Base-by-base conservation (phyloP, 2,888 invertebrate genomes). In the Crioceris asparagi region DNA sequence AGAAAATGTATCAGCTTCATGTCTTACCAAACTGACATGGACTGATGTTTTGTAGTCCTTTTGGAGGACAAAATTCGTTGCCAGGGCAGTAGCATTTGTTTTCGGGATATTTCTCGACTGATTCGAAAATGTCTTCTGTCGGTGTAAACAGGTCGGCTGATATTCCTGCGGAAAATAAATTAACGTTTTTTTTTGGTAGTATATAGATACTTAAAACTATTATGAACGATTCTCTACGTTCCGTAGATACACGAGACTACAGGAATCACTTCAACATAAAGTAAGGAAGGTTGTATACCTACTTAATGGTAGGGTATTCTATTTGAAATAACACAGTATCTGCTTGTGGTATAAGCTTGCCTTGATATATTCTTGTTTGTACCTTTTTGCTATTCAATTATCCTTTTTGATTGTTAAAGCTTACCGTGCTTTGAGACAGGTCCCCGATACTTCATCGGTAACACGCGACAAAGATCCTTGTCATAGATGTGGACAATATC, bases 11-110 rank as follows among this genome's bases (percentile, higher is more conserved):
- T 10, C 21, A 10, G 10, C 10, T 21, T 21, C 10, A 10, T 4
- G 10, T 36, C 40, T 70, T 58, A 84, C 87, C 83, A 56, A 78
- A 87, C 61, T 88, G 88, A 52, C 88, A 90, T 0, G 86, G 85
- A 49, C 85, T 83, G 45, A 90, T 86, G 54, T 85, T 83, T 61
- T 88, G 87, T 17, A 90, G 61, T 0, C 90, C 90, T 42, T 72
- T 71, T 0, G 78, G 74, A 0, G 86, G 77, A 48, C 83, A 84
- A 37, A 68, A 72, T 17, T 71, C 68, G 39, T 77, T 73, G 2
- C 78, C 78, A 7, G 77, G 75, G 54, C 84, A 84, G 57, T 73
- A 85, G 51, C 90, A 91, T 48, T 76, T 74, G 62, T 84, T 84
- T 31, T 79, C 76, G 0, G 75, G 72, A 43, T 79, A 74, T 21